Evolutionary conservation across 2,113 vertebrate species (phyloP), one percentile per base, ranked within the genome.

Genomic region (Nothobranchius kuhntae): DNA sequence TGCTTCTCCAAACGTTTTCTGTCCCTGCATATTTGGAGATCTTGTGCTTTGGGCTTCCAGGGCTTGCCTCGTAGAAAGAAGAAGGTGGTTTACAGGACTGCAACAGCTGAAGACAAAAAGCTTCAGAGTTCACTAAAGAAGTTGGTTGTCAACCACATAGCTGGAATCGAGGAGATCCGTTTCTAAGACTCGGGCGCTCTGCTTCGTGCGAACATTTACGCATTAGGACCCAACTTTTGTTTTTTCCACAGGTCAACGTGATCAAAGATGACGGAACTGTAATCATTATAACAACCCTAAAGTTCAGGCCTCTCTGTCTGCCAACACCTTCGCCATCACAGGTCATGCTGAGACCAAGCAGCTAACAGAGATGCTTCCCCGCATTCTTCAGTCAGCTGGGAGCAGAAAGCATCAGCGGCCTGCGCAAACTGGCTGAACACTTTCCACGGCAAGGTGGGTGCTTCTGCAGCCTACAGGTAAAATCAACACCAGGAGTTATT

Each of bases 281-380:
- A 71, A 98, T 99, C 97, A 99, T 86, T 98, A 98, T 88, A 99
- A 99, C 91, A 99, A 99, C 63, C 97, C 97, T 53, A 99, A 99
- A 94, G 97, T 99, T 70, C 97, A 99, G 90, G 97, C 97, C 9
- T 98, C 9, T 98, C 91, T 99, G 68, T 95, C 96, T 62, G 97
- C 97, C 68, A 99, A 99, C 89, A 98, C 97, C 80, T 98, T 99
- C 91, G 98, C 97, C 82, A 95, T 99, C 86, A 98, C 95, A 0
- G 97, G 97, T 72, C 97, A 99, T 35, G 96, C 96, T 38, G 96
- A 98, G 92, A 98, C 95, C 84, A 98, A 98, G 89, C 97, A 98
- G 91, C 94, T 98, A 77, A 98, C 96, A 44, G 97, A 99, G 93
- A 98, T 99, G 97, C 92, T 99, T 68, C 97, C 97, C 30, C 95